Base-by-base conservation (phyloP, 2,888 invertebrate species). In the Aethes cnicana region DNA sequence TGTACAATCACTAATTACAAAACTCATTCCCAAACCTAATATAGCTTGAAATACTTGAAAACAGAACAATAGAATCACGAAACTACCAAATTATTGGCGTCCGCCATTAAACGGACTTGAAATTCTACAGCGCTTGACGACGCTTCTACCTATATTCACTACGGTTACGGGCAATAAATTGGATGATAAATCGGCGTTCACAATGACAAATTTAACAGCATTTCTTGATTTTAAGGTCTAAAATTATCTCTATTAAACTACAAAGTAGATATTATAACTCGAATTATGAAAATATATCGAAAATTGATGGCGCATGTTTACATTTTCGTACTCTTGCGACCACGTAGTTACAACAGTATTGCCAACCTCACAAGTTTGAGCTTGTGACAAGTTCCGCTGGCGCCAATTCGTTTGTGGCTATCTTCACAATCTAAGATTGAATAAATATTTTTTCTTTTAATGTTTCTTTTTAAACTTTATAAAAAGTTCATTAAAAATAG, bases 41-140 rank as follows among this genome's bases (percentile, higher is more conserved):
- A 73, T 71, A 66, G 71, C 73, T 64, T 66, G 69, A 71, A 75
- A 76, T 81, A 75, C 74, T 81, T 64, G 77, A 80, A 79, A 81
- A 83, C 79, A 80, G 85, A 87, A 87, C 86, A 87, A 89, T 87
- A 83, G 84, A 86, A 83, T 79, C 87, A 88, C 88, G 80, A 90
- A 86, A 86, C 84, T 87, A 80, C 86, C 84, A 86, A 87, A 85
- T 84, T 88, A 88, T 85, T 85, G 77, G 84, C 85, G 87, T 89
- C 90, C 90, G 90, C 90, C 90, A 90, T 90, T 90, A 78, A 68
- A 87, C 86, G 77, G 84, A 84, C 84, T 84, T 78, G 78, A 81
- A 82, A 81, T 82, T 84, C 82, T 85, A 80, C 77, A 73, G 77
- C 85, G 87, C 82, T 87, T 83, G 81, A 80, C 82, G 81, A 83